A percentile compares a stretch with the other conserved stretches of the same genome.
Evolutionary conservation across 53 echinoderm and acorn worm genomes (phyloP).

Genomic region (Astropecten irregularis): DNA sequence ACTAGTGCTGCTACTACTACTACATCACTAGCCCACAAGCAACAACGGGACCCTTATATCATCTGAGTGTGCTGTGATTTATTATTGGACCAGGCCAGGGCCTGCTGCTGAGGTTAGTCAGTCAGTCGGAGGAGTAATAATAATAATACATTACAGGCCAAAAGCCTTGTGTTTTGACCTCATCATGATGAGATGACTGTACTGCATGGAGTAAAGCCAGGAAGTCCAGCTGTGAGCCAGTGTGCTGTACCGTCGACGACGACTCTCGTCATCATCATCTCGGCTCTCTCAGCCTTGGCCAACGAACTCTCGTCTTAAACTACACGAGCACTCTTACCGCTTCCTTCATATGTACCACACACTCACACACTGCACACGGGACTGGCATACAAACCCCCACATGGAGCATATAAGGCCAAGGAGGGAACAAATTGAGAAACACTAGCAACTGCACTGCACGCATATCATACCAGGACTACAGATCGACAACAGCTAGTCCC

Average conservation of each 20-base stretch:
- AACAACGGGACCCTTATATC: too few relatives aligned
- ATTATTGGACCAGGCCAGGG: too few relatives aligned
- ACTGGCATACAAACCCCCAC: too few relatives aligned
- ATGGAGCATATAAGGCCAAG: not conserved
- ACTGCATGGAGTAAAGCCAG: not conserved
- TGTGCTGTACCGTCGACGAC: too few relatives aligned
- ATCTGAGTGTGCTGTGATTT: too few relatives aligned
- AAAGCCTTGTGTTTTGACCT: conserved; percentile 33
- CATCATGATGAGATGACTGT: not conserved
- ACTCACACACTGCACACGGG: not conserved
- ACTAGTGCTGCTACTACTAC: too few relatives aligned
- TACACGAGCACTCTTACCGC: not conserved
- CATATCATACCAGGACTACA: not conserved
- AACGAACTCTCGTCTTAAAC: not conserved
- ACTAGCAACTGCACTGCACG: conserved; percentile 23
- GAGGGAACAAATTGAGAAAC: conserved; percentile 9
- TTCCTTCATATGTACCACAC: too few relatives aligned
- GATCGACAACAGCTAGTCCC: not conserved
- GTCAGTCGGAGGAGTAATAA: too few relatives aligned
- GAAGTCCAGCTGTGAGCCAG: conserved; percentile 50
- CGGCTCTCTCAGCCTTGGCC: conserved; percentile 18
- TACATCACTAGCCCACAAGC: too few relatives aligned
- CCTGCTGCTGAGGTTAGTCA: too few relatives aligned
- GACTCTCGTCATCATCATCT: too few relatives aligned
- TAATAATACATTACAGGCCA: too few relatives aligned